Conservation (phyloP, 2,797 vertebrate genomes). For the Argyrosomus regius region DNA sequence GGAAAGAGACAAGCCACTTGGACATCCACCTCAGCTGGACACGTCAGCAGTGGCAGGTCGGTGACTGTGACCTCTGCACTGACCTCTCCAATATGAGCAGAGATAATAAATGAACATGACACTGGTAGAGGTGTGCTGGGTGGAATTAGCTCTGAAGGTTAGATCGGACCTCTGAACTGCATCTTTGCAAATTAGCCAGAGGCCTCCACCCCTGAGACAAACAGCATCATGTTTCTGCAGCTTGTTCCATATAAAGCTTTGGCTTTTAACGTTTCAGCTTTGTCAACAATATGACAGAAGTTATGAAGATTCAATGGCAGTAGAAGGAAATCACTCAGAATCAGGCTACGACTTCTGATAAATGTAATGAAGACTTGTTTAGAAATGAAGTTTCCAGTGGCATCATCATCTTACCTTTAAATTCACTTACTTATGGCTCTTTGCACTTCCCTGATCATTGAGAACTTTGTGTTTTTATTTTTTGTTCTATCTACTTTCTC, state of each 20-base stretch:
- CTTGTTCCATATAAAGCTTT: neutral
- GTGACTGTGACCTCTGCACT: constrained; percentile 24
- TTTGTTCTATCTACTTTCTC: no score
- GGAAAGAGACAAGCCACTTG: constrained; percentile 15
- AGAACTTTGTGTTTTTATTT: no score
- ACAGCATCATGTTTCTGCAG: neutral
- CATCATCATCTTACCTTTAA: no score
- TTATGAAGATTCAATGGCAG: neutral
- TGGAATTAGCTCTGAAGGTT: constrained; percentile 28
- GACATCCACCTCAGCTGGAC: constrained; percentile 38
- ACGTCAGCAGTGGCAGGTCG: constrained; percentile 37
- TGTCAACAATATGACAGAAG: neutral
- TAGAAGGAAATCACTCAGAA: neutral
- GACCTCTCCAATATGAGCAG: constrained; percentile 36
- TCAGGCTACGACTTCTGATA: neutral
- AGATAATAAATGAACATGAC: constrained; percentile 42
- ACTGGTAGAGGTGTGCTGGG: neutral
- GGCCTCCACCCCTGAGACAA: neutral
- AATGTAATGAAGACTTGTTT: neutral
- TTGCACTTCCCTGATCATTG: no score
- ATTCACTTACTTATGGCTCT: no score
- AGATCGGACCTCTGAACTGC: neutral
- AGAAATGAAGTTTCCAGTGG: no score
- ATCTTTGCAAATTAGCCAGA: constrained; percentile 23
- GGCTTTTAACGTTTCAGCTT: neutral